Base-by-base conservation (phyloP, 2,113 vertebrate genomes). In the Mormyrus iriodes region DNA sequence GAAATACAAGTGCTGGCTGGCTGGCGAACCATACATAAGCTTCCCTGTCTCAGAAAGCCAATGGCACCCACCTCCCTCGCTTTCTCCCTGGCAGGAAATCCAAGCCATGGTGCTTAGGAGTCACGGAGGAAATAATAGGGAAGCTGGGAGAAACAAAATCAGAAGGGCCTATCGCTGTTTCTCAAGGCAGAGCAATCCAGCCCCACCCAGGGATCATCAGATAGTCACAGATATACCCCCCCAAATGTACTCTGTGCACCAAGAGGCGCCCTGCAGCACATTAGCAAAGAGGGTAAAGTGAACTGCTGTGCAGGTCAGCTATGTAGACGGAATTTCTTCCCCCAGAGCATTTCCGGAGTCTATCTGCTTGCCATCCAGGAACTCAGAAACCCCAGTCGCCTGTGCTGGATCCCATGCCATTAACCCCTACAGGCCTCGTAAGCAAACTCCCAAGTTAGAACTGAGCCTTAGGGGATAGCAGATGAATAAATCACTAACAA, bases 101-200 rank as follows among this genome's bases (percentile, higher is more conserved):
- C 93, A 94, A 93, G 93, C 94, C 93, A 9, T 90, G 94, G 92
- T 93, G 55, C 91, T 93, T 94, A 51, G 92, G 92, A 95, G 95
- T 94, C 93, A 92, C 89, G 93, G 89, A 95, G 96, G 96, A 96
- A 96, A 95, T 96, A 95, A 96, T 96, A 95, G 93, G 94, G 83
- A 94, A 95, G 93, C 93, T 93, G 92, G 94, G 95, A 91, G 94
- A 94, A 93, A 94, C 93, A 93, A 95, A 95, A 96, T 96, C 94
- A 94, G 95, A 96, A 95, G 94, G 53, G 91, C 94, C 94, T 92
- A 91, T 94, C 92, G 90, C 91, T 94, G 17, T 92, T 94, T 95
- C 92, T 95, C 93, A 95, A 94, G 93, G 92, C 94, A 95, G 91
- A 91, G 93, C 93, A 94, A 93, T 88, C 61, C 90, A 73, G 13